Evolutionary conservation across 2,113 vertebrate genomes (phyloP).

Genomic region (Nibea albiflora): DNA sequence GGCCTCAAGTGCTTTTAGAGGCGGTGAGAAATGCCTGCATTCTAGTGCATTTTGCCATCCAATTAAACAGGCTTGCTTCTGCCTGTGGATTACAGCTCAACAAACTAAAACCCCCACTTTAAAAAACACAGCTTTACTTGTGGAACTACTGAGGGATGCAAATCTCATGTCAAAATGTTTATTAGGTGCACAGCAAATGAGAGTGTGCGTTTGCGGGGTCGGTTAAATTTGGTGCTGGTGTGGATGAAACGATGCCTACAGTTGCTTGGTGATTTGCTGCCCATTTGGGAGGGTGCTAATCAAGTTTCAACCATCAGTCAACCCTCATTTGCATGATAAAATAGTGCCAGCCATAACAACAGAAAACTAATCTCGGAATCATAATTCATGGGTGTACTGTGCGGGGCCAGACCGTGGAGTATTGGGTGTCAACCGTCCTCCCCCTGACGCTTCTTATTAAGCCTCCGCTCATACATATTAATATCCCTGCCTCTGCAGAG

Average conservation of each 20-base stretch:
- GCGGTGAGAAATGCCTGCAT: conserved; percentile 65
- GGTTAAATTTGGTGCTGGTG: conserved; percentile 38
- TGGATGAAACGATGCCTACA: conserved; percentile 31
- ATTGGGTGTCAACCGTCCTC: conserved; percentile 68
- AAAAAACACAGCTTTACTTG: conserved; percentile 42
- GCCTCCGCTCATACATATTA: conserved; percentile 83
- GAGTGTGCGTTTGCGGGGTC: background rate
- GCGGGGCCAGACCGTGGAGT: conserved; percentile 58
- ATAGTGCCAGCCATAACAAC: conserved; percentile 72
- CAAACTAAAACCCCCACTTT: conserved; percentile 43
- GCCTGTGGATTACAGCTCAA: conserved; percentile 46
- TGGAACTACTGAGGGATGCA: conserved; percentile 29
- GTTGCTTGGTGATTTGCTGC: conserved; percentile 72
- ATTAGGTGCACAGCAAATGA: conserved; percentile 9
- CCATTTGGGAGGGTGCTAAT: conserved; percentile 75
- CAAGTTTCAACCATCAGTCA: conserved; percentile 74
- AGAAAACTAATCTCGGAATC: conserved; percentile 77
- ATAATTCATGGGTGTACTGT: conserved; percentile 72
- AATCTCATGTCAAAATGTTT: conserved; percentile 33
- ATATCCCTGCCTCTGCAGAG: conserved; percentile 72
- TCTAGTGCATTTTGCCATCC: conserved; percentile 45
- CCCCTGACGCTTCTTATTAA: conserved; percentile 80
- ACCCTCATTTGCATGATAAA: conserved; percentile 81
- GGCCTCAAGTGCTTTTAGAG: conserved; percentile 61
- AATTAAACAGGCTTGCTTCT: conserved; percentile 58